Evolutionary conservation across 1,140 invertebrate species (phyloP), one percentile per base, ranked within the genome.

Genomic region (Riptortus pedestris): DNA sequence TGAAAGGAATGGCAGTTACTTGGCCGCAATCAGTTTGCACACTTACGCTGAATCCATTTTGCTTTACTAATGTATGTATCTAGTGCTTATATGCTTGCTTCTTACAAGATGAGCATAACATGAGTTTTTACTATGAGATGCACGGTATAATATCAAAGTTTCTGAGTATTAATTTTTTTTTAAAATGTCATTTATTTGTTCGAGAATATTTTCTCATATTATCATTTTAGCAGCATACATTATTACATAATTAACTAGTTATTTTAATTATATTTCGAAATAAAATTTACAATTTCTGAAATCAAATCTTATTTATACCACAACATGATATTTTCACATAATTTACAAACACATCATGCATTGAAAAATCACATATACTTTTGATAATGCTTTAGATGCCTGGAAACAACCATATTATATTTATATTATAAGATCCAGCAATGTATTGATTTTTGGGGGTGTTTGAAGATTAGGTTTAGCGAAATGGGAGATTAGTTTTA

Each of bases 381-480:
- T n/a, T n/a, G 5, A 38, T 7, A 55, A 55, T 55, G 51, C 51
- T 55, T 55, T 55, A 47, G 45, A 55, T 55, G 24, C 51, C 51
- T 55, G 51, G 22, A 55, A 7, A 55, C 51, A 55, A 55, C 51
- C 51, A 55, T 55, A 27, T 27, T 24, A 55, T 14, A 4, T 20
- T 11, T 20, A 22, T 22, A 7, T 12, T 52, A 22, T 52, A 22
- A 52, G 48, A 2, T 51, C 24, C 14, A 38, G 14, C 5, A 24
- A 18, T 55, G 9, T 27, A 24, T 55, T 55, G 1, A 51, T 20
- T 51, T 51, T 51, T n/a, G 45, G 51, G 51, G 20, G 51, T 55
- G 51, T 55, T 55, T 55, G 20, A 55, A 24, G 4, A 55, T 55
- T 24, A 26, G 51, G 2, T 24, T 24, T 22, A 55, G 24, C 16